phyloP scores from a whole-genome alignment of 2,888 invertebrate genomes.

The Melanchra persicariae region DNA sequence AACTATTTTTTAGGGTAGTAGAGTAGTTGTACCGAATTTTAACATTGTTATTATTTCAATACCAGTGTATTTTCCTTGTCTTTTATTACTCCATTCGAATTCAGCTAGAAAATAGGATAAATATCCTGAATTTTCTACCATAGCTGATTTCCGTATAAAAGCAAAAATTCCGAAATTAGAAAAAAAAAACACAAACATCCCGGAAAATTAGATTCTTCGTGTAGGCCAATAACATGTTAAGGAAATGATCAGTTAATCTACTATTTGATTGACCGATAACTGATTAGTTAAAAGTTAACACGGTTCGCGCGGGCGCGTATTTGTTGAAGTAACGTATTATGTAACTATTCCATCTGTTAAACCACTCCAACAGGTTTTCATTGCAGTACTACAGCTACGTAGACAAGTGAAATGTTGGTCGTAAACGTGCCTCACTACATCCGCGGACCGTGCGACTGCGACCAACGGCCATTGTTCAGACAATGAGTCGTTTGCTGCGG shows the following conservation, averaged over 20 bases:
- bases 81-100: conserved; percentile 8
- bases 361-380: conserved; percentile 64
- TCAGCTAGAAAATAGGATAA: not conserved
- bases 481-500: conserved; percentile 52
- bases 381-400: conserved; percentile 49
- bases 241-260: conserved; percentile 5
- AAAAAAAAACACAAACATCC: too few relatives aligned
- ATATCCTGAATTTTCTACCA: not conserved
- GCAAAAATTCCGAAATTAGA: too few relatives aligned
- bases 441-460: conserved; percentile 20
- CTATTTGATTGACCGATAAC: conserved; percentile 20
- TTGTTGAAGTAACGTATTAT: conserved; percentile 58
- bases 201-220: not conserved
- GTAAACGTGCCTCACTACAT: conserved; percentile 35
- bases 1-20: not conserved
- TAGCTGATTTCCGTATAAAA: conserved; percentile 18
- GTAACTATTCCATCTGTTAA: conserved; percentile 61
- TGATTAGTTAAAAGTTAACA: conserved; percentile 52
- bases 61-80: not conserved
- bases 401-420: conserved; percentile 62
- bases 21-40: not conserved
- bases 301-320: conserved; percentile 28
- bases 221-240: not conserved
- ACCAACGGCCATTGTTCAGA: conserved; percentile 37
- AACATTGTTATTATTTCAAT: not conserved